Base-by-base conservation (phyloP, 2,888 invertebrate species). In the Melanostoma scalare region DNA sequence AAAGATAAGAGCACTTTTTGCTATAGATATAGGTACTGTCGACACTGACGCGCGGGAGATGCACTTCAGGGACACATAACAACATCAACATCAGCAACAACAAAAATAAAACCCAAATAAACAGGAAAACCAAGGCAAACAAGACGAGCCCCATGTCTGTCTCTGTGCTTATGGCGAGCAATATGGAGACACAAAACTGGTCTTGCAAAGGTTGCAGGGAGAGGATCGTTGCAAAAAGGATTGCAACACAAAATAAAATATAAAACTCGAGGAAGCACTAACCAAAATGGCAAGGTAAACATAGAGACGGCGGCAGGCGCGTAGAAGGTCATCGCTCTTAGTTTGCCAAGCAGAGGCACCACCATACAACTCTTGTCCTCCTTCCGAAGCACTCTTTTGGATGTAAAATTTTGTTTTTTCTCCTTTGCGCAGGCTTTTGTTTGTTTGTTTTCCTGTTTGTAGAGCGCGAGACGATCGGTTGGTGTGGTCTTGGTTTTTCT, bases 271-370 rank as follows among this genome's bases (percentile, higher is more conserved):
- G 79, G 84, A 84, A 84, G 79, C 63, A 50, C 84, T 65, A 69
- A 71, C 84, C 78, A 42, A 84, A 79, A 79, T 60, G 71, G 79
- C 84, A 79, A 79, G 84, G 84, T 84, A 84, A 79, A 84, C 79
- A 79, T 75, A 58, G 50, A 48, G 68, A 73, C 73, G 65, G 73
- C 69, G 63, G 65, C 65, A 61, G 78, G 71, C 79, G 84, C 79
- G 71, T 79, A 84, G 74, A 84, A 84, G 84, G 84, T 84, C 84
- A 84, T 79, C 79, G 84, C 84, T 79, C 84, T 75, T 69, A 79
- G 20, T 20, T 20, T 20, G 50, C 56, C 36, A 50, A 50, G 36
- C 44, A 53, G n/a, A 55, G 20, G 40, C 44, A 50, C 6, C 48
- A 52, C 42, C 42, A 9, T 56, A 71, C 44, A 42, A 46, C 52